phyloP scores from a whole-genome alignment of 64 coral and sea anemone species.

The Porites lutea region DNA sequence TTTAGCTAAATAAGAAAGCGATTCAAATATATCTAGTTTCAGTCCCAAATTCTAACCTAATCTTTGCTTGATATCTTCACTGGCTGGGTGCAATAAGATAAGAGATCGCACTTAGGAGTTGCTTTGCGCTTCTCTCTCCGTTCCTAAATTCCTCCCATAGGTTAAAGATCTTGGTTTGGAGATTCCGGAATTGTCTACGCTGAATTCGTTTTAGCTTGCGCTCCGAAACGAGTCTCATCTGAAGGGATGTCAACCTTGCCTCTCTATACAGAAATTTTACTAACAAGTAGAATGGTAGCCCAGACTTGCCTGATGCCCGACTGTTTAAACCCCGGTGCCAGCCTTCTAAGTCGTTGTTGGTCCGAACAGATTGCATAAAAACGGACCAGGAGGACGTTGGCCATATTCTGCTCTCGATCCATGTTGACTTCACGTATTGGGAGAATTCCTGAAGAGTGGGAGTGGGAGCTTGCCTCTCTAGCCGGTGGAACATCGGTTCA shows the following conservation, averaged over 20 bases:
- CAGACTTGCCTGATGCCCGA: neutral
- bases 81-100: neutral
- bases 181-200: neutral
- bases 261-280: constrained; percentile 32
- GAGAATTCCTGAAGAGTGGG: neutral
- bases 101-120: neutral
- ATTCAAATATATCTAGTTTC: no score
- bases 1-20: no score
- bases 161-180: neutral
- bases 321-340: neutral
- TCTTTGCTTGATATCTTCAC: no score
- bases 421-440: neutral
- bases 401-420: constrained; percentile 1
- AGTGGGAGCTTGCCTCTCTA: neutral
- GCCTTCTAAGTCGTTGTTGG: neutral
- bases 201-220: constrained; percentile 20
- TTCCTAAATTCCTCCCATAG: constrained; percentile 2
- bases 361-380: neutral
- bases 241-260: constrained; percentile 13
- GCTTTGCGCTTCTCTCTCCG: neutral
- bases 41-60: no score
- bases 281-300: constrained; percentile 23
- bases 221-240: constrained; percentile 57
- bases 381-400: constrained; percentile 1
- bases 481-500: neutral